Evolutionary conservation across 1,140 invertebrate species (phyloP), one percentile per base, ranked within the genome.

Genomic region (Sitophilus oryzae): DNA sequence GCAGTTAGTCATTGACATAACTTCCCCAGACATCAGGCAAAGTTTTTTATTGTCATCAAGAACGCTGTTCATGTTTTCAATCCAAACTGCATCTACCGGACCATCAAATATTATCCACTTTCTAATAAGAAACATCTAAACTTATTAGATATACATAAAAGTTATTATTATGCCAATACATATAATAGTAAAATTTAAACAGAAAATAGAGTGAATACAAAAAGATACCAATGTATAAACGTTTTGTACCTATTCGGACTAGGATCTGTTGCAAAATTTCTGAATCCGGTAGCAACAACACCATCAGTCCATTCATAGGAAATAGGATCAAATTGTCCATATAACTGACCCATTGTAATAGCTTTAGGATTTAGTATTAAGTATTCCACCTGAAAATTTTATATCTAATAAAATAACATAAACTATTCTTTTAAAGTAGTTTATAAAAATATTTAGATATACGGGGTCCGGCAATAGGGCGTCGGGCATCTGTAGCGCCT

Each of bases 61-160:
- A 15, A 87, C 90, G 2, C 91, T 94, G 67, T 96, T 96, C 81
- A 96, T 85, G 72, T 93, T 95, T 72, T 96, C 92, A 60, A 96
- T 93, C 93, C 93, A 96, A 2, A 93, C 84, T 1, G 92, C 89
- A 71, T 95, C 92, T 0, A 96, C 89, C 0, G 92, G 91, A 0
- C 93, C 93, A 72, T 96, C 93, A 65, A 90, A 90, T 8, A 90
- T 73, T 10, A 86, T 71, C 83, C 82, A 85, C 71, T 90, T 93
- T 50, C 84, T 40, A 14, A n/a, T n/a, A n/a, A n/a, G n/a, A n/a
- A n/a, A n/a, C n/a, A n/a, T n/a, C n/a, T n/a, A n/a, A n/a, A n/a
- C n/a, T n/a, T n/a, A n/a, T n/a, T n/a, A n/a, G n/a, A n/a, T n/a
- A n/a, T n/a, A n/a, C n/a, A n/a, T n/a, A n/a, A 35, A 35, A 9